These are phyloP conservation scores for Bradypus variegatus DNA, from an alignment of 2,797 vertebrate species.

Conservation along the genomic window DNA sequence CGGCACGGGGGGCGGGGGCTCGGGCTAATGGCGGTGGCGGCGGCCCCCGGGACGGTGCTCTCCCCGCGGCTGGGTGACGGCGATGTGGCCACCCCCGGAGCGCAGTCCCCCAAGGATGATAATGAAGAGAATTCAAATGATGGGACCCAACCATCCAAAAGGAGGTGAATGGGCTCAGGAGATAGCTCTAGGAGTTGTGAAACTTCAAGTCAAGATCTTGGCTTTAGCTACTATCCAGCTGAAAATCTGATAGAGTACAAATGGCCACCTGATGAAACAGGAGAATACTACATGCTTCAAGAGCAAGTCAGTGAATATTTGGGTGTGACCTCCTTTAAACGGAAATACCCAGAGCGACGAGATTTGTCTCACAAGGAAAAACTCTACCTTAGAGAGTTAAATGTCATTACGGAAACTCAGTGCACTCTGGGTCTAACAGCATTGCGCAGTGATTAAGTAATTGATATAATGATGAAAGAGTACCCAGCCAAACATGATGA, in stretches of 20 bases:
- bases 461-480: conserved; percentile 99
- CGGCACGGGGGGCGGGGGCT: conserved; percentile 53
- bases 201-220: conserved; percentile 89
- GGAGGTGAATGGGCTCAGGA: conserved; percentile 92
- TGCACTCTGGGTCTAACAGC: conserved; percentile 98
- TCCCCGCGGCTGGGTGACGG: conserved; percentile 86
- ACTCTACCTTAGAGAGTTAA: conserved; percentile 94
- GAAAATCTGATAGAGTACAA: conserved; percentile 98
- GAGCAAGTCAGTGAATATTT: conserved; percentile 99
- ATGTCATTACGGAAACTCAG: conserved; percentile 98
- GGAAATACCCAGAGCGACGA: conserved; percentile 98
- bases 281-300: conserved; percentile 98
- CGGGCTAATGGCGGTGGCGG: conserved; percentile 58
- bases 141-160: conserved; percentile 91
- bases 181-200: conserved; percentile 96
- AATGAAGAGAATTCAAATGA: conserved; percentile 94
- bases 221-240: conserved; percentile 94
- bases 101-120: conserved; percentile 90
- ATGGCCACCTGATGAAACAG: conserved; percentile 95
- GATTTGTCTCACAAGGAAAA: conserved; percentile 98
- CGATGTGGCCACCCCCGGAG: conserved; percentile 86
- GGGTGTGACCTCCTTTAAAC: conserved; percentile 97
- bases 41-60: conserved; percentile 83
- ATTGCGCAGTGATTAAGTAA: conserved; percentile 96
- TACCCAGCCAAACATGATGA: conserved; percentile 95